Percentiles rank a stretch among this genome's conserved stretches.
Conservation (phyloP, 92 coral and sea anemone species). For the Heliopora coerulea region DNA sequence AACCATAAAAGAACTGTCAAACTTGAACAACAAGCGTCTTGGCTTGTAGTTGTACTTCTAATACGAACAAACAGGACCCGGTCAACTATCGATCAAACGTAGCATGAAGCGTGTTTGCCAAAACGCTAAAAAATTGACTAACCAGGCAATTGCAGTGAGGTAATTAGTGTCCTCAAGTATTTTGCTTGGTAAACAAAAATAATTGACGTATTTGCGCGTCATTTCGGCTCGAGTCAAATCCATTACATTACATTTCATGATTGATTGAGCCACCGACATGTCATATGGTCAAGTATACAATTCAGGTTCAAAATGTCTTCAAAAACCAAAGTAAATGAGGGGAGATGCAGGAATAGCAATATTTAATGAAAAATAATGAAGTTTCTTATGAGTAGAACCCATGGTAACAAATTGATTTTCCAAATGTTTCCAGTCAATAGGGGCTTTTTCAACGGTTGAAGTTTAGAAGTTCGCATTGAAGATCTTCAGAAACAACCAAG, state of each 20-base stretch:
- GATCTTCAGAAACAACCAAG: no score
- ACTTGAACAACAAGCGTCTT: not conserved
- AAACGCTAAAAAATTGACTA: conserved; percentile 7
- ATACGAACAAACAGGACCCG: not conserved
- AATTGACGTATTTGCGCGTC: conserved; percentile 13
- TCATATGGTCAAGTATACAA: no score
- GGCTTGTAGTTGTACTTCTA: not conserved
- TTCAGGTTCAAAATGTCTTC: no score
- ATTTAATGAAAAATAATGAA: not conserved
- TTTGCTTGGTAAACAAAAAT: conserved; percentile 14
- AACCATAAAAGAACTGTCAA: not conserved
- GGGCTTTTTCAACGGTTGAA: not conserved
- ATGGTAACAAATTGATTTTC: not conserved
- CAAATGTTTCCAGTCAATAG: not conserved
- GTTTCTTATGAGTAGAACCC: not conserved
- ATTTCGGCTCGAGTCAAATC: conserved; percentile 5
- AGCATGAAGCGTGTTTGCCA: not conserved
- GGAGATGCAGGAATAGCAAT: not conserved
- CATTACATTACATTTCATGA: not conserved
- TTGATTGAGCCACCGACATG: no score
- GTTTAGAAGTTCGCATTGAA: no score
- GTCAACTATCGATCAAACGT: not conserved
- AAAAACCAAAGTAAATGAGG: not conserved
- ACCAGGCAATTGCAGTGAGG: conserved; percentile 7
- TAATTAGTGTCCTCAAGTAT: conserved; percentile 18